Percentiles rank a stretch among this genome's conserved stretches.
Conservation (phyloP, 2,113 vertebrate genomes). For the Tetrax tetrax region DNA sequence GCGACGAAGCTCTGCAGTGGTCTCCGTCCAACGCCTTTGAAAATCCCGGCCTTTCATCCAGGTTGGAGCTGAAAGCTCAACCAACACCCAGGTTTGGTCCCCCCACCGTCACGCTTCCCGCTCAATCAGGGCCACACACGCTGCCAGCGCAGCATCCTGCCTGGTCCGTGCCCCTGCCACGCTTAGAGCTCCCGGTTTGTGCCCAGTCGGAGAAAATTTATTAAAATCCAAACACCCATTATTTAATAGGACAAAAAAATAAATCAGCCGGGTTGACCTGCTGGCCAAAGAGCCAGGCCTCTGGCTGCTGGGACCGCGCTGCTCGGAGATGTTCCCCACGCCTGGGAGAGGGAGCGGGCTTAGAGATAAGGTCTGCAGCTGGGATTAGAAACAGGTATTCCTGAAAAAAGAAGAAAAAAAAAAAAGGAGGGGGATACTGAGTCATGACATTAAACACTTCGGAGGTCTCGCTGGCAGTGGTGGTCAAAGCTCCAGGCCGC, state of each 20-base stretch:
- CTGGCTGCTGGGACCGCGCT: accelerated
- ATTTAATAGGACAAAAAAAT: not conserved
- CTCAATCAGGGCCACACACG: not conserved
- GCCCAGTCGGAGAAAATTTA: not conserved
- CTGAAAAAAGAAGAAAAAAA: too few relatives aligned
- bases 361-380: not conserved
- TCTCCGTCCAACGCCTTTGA: not conserved
- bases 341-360: not conserved
- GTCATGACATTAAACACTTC: not conserved
- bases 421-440: not conserved
- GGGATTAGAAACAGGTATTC: not conserved
- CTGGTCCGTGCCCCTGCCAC: not conserved
- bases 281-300: not conserved
- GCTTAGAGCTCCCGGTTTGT: not conserved
- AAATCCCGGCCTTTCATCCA: not conserved
- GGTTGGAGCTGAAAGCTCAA: not conserved
- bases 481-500: not conserved
- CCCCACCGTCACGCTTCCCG: not conserved
- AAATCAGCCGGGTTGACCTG: not conserved
- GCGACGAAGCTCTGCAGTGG: not conserved
- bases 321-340: accelerated
- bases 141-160: not conserved
- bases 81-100: not conserved
- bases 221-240: not conserved
- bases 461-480: not conserved